Conservation (phyloP, 2,888 invertebrate species). For the Hydrotaea cyrtoneurina region DNA sequence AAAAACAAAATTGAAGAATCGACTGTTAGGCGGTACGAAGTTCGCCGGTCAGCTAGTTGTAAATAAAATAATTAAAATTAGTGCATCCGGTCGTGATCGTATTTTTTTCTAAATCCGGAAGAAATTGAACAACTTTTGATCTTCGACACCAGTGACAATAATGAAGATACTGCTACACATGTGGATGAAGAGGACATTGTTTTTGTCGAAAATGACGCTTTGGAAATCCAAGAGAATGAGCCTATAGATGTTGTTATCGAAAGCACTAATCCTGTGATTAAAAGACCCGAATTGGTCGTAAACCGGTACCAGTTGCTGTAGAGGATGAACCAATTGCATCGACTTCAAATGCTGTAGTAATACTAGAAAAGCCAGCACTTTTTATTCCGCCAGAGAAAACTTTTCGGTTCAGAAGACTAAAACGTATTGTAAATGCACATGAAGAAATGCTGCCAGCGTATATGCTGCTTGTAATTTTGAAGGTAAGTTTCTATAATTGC, state of each 20-base stretch:
- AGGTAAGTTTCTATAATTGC: background rate
- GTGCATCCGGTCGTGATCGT: background rate
- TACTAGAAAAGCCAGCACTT: too few species aligned
- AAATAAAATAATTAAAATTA: too few species aligned
- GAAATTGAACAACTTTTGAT: background rate
- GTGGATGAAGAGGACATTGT: background rate
- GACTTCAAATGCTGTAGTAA: too few species aligned
- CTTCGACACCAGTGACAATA: conserved; percentile 14
- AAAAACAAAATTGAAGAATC: too few species aligned
- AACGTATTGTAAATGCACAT: background rate
- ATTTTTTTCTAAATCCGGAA: background rate
- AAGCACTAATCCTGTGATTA: conserved; percentile 2
- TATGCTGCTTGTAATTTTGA: background rate
- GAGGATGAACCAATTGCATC: conserved; percentile 1
- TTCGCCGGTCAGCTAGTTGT: too few species aligned
- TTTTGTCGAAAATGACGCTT: background rate
- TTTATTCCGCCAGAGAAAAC: too few species aligned
- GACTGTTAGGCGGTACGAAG: too few species aligned
- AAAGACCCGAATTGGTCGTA: conserved; percentile 19
- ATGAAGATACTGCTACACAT: too few species aligned
- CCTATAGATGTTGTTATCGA: conserved; percentile 22
- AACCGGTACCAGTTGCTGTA: conserved; percentile 22
- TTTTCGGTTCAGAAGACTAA: background rate
- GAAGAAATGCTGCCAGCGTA: background rate
- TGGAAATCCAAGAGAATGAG: background rate